Evolutionary conservation across 92 coral and sea anemone species (phyloP).

Genomic region (Parazoanthus atlanticus): DNA sequence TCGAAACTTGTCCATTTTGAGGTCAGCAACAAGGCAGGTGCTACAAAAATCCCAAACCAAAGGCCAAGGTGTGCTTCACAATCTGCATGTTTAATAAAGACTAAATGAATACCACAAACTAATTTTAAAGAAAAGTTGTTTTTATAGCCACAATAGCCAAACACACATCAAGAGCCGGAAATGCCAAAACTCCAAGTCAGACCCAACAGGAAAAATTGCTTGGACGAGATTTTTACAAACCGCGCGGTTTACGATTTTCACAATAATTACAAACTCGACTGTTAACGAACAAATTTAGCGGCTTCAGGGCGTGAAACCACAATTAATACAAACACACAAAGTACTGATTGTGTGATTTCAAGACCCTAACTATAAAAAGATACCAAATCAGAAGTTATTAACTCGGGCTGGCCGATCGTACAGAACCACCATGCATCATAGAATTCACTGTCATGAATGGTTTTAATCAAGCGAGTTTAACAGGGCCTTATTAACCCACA

Average conservation of each 20-base stretch:
- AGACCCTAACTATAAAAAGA: no score
- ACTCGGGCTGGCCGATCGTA: not conserved
- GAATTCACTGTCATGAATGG: not conserved
- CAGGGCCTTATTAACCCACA: not conserved
- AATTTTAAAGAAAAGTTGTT: conserved; percentile 17
- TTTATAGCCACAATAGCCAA: not conserved
- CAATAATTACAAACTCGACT: not conserved
- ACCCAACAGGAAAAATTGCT: not conserved
- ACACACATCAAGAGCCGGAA: conserved; percentile 27
- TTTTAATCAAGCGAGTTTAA: conserved; percentile 25
- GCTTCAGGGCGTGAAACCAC: not conserved
- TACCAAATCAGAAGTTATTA: not conserved
- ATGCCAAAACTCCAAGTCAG: conserved; percentile 18
- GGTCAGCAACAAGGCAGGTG: conserved; percentile 28
- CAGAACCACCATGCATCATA: not conserved
- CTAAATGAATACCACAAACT: not conserved
- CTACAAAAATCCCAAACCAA: not conserved
- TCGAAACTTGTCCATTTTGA: conserved; percentile 42
- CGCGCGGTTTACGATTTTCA: not conserved
- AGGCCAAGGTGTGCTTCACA: not conserved
- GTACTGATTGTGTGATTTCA: not conserved
- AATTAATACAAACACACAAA: conserved; percentile 5
- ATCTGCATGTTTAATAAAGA: conserved; percentile 10
- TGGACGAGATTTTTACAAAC: conserved; percentile 6
- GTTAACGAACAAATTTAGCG: conserved; percentile 25